Base-by-base conservation (phyloP, 2,797 vertebrate genomes). In the Pagetopsis macropterus region DNA sequence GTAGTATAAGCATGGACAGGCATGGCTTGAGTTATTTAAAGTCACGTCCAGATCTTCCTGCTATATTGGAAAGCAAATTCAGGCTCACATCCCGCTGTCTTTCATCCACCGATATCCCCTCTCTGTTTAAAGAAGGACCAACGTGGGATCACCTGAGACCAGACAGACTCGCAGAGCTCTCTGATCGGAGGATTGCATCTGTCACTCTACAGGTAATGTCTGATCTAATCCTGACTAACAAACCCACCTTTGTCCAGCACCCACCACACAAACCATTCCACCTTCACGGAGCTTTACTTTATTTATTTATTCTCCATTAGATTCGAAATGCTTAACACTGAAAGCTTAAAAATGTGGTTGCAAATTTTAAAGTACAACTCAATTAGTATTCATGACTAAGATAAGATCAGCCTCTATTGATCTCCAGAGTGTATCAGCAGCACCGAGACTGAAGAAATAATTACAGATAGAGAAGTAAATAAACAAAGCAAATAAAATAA, bases 131-230 rank as follows among this genome's bases (percentile, higher is more conserved):
- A 14, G n/a, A 44, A 4, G 10, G 37, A 17, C 2, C 57, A 73
- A 64, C 68, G 23, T 59, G 65, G 59, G 44, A 60, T 58, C 68
- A 63, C 57, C 64, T 62, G 72, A 75, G 75, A 61, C 54, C 0
- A 17, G 45, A 43, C n/a, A 67, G 69, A 41, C 10, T 10, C 61
- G 69, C 63, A 64, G 19, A 33, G 49, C 73, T 77, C 82, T 65
- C 71, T 73, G 84, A 90, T 82, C 41, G 46, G 76, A 58, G 77
- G 81, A 86, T 87, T 88, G 85, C 62, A 82, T 43, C 75, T 69
- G 68, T 70, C 54, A 48, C 75, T 70, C 44, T 16, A 16, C 78
- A 78, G 71, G 79, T 76, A 70, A 86, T 45, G 14, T 54, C 64
- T 59, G 43, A 51, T 67, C 62, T 78, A 79, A 89, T 90, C 84